Conservation (phyloP, 2,888 invertebrate genomes). For the Cosmia trapezina region DNA sequence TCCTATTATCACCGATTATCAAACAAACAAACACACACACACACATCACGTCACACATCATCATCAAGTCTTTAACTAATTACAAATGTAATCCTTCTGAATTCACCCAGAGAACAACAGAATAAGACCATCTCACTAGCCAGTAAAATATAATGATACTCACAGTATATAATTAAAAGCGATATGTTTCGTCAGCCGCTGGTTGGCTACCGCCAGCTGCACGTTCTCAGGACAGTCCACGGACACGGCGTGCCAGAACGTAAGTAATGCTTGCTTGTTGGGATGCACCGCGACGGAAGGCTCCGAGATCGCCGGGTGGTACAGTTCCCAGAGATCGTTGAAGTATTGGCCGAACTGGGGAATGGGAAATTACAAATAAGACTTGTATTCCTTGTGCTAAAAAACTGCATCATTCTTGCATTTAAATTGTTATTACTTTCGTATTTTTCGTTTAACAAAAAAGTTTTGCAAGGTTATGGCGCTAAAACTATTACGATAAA, state of each 20-base stretch:
- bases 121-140: background rate
- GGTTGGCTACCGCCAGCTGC: conserved; percentile 95
- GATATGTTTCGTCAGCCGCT: conserved; percentile 97
- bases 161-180: conserved; percentile 99
- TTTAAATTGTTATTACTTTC: background rate
- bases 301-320: conserved; percentile 98
- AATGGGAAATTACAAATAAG: background rate
- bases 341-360: conserved; percentile 97
- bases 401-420: background rate
- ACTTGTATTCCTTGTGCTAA: background rate
- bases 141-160: conserved; percentile 79
- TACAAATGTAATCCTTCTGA: background rate
- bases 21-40: no score
- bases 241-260: conserved; percentile 98
- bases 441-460: background rate
- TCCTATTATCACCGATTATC: background rate
- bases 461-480: background rate
- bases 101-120: background rate
- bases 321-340: conserved; percentile 97
- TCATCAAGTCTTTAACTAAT: no score
- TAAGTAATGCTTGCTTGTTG: conserved; percentile 97
- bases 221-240: conserved; percentile 98
- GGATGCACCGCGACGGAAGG: conserved; percentile 98
- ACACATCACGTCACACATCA: no score
- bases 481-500: background rate